Base-by-base conservation (phyloP, 2,888 invertebrate species). In the Hirtodrosophila alboralis region DNA sequence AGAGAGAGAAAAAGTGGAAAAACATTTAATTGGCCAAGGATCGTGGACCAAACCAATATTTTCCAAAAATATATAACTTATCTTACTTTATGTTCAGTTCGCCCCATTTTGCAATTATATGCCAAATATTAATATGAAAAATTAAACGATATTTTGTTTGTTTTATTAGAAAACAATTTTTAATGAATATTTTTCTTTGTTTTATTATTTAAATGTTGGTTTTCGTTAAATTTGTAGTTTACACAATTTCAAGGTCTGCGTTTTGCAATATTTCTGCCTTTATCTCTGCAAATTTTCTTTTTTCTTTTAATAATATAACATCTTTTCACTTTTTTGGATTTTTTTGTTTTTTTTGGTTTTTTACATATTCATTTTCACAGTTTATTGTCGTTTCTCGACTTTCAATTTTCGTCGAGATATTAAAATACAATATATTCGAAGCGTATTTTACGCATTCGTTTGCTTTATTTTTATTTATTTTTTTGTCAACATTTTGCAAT, bases 311-410 rank as follows among this genome's bases (percentile, higher is more conserved):
- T 83, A 86, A 71, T 86, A 84, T 80, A 84, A 76, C 75, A 69
- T 69, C 69, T 47, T 68, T 52, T 70, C 30, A 53, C 45, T 48
- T 68, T 49, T 74, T 66, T 59, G 59, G 31, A 58, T 65, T 59
- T 53, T 33, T 54, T 44, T 53, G 44, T 58, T 40, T n/a, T 65
- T 59, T 53, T 33, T 54, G 41, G 27, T 31, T 38, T 57, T 56
- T 53, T 54, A 76, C 79, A 85, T 74, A 66, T 71, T 86, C 61
- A 87, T 89, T 89, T 89, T 90, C 90, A 90, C 90, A 90, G 89
- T 90, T 90, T 90, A 90, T 90, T 90, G 90, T 90, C 90, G 90
- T 87, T 90, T 90, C 90, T 90, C 90, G 90, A 90, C 90, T 71
- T 86, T 87, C 88, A 87, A 88, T 88, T 89, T 88, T 79, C 86